These are phyloP conservation scores for Gorsachius goisagi DNA, from an alignment of 2,113 vertebrate species.

Conservation along the genomic window DNA sequence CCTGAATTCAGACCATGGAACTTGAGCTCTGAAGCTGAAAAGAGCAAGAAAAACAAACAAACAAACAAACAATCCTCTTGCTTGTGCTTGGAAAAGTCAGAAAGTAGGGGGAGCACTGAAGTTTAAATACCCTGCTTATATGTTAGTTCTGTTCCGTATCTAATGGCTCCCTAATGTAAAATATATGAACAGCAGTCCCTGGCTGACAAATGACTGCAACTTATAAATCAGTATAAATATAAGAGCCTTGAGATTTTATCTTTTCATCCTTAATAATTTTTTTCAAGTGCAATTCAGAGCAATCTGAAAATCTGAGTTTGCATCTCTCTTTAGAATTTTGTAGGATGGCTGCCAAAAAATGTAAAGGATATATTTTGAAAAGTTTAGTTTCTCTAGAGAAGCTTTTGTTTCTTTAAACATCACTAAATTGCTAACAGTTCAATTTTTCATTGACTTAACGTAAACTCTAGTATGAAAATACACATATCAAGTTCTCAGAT, in stretches of 20 bases:
- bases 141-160: not conserved
- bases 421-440: not conserved
- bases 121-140: not conserved
- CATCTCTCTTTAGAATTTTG: not conserved
- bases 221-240: not conserved
- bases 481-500: not conserved
- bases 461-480: not conserved
- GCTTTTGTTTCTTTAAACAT: not conserved
- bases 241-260: not conserved
- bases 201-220: not conserved
- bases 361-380: not conserved
- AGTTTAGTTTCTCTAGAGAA: not conserved
- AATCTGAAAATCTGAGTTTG: not conserved
- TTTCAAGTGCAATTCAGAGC: not conserved
- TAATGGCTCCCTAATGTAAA: not conserved
- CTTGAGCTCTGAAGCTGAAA: not conserved
- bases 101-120: not conserved
- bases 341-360: not conserved
- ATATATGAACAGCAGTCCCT: not conserved
- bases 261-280: not conserved
- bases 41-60: not conserved
- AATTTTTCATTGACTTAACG: not conserved
- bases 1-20: not conserved
- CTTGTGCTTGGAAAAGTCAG: not conserved
- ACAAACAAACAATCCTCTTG: not conserved